Evolutionary conservation across 2,113 vertebrate genomes (phyloP), one percentile per base, ranked within the genome.

Genomic region (Dasyurus viverrinus): DNA sequence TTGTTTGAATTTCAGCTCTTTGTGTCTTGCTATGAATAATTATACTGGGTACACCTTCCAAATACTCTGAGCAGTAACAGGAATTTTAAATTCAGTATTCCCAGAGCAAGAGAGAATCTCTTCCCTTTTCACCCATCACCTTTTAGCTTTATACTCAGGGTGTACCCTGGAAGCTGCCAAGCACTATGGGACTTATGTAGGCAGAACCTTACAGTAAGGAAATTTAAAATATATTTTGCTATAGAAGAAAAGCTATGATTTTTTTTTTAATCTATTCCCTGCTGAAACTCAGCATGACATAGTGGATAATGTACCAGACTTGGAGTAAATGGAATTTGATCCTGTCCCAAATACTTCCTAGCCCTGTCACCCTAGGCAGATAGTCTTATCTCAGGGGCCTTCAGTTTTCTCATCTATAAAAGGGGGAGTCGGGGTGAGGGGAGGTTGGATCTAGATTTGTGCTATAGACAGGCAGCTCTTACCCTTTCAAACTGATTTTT

Each of bases 11-110:
- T 95, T 94, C 93, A 47, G 42, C 48, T 26, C 25, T 90, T 50
- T 90, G 89, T 90, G 23, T 90, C 89, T 90, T 52, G 12, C 89
- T 47, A 90, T 50, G 10, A 90, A 90, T 52, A 90, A 50, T 48
- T 27, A 47, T 90, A 19, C 8, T 26, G 4, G 3, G 89, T 52
- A 26, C 24, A 52, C 47, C 89, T 90, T 90, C 48, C 89, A 23
- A 91, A 91, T 90, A 91, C 47, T 95, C n/a, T 95, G 50, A 94
- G 92, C 50, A 93, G n/a, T 92, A n/a, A 47, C 54, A 68, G 94
- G 92, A 30, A 91, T 95, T 27, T 84, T 93, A 91, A 93, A 55
- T 48, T 94, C 19, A 89, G 7, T 91, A 91, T 53, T 42, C 24
- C 76, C 47, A 84, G 36, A 16, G 26, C 92, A 94, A 91, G 26